A percentile compares a stretch with the other conserved stretches of the same genome.
Evolutionary conservation across 2,797 vertebrate species (phyloP).

Genomic region (Enteromius viviparus): DNA sequence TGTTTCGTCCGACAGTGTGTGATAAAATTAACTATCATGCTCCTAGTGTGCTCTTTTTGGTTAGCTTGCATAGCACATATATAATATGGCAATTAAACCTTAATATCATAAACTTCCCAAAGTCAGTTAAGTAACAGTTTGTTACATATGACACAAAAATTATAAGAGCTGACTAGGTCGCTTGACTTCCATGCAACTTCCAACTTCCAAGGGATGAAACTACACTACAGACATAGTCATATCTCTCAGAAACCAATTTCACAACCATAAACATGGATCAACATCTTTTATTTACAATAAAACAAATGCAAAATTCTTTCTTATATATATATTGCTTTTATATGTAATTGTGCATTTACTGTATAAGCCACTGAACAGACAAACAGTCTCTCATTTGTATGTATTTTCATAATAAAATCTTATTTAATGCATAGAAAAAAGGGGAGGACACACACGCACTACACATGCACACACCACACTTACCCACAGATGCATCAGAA

Average conservation of each 20-base stretch:
- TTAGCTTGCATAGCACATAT: not conserved
- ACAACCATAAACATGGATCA: constrained; percentile 63
- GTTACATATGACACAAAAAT: not conserved
- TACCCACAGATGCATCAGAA: constrained; percentile 7
- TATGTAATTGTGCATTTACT: constrained; percentile 37
- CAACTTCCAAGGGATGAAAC: not conserved
- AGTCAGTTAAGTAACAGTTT: not conserved
- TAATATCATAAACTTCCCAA: not conserved
- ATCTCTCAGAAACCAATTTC: not conserved
- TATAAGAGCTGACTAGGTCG: not conserved
- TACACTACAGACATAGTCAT: not conserved
- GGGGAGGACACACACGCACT: constrained; percentile 11
- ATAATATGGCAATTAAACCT: not conserved
- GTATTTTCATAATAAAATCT: constrained; percentile 71
- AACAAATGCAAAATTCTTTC: constrained; percentile 58
- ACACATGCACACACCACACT: not conserved
- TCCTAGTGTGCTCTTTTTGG: not conserved
- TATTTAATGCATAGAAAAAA: constrained; percentile 64
- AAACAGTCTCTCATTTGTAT: constrained; percentile 65
- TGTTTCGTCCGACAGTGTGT: not conserved
- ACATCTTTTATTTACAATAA: constrained; percentile 70
- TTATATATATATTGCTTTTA: constrained; percentile 53
- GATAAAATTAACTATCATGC: not conserved
- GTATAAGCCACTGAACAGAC: constrained; percentile 65
- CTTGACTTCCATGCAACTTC: not conserved